Percentiles rank a stretch among this genome's conserved stretches.
Conservation (phyloP, 2,113 vertebrate genomes). For the Cettia cetti region DNA sequence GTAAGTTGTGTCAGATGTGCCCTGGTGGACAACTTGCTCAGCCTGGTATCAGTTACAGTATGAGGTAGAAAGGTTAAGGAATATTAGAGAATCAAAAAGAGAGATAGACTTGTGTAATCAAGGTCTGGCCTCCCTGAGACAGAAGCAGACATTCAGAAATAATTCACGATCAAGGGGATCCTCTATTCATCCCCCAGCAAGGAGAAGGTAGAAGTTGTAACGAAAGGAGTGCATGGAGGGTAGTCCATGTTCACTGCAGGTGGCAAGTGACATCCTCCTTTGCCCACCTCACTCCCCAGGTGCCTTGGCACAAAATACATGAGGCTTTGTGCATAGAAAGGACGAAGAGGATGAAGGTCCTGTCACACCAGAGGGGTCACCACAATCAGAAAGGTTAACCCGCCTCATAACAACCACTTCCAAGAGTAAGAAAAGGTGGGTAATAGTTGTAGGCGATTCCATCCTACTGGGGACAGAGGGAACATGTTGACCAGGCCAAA, state of each 20-base stretch:
- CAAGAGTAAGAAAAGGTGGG: not conserved
- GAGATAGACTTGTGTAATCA: not conserved
- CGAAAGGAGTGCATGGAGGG: not conserved
- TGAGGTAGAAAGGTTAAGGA: not conserved
- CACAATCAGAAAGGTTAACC: not conserved
- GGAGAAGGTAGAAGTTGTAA: not conserved
- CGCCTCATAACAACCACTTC: not conserved
- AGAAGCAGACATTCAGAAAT: not conserved
- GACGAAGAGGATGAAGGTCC: not conserved
- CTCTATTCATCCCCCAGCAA: not conserved
- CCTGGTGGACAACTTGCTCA: not conserved
- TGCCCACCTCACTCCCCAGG: not conserved
- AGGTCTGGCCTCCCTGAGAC: not conserved
- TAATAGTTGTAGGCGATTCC: fast-evolving
- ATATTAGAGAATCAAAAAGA: not conserved
- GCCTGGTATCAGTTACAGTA: not conserved
- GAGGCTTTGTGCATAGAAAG: not conserved
- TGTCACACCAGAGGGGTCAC: not conserved
- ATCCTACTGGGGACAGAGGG: not conserved
- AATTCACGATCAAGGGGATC: not conserved
- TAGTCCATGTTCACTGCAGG: not conserved
- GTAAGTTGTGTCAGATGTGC: not conserved
- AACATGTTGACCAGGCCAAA: not conserved
- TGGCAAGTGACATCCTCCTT: not conserved
- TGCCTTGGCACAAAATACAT: not conserved